Evolutionary conservation across 2,888 invertebrate species (phyloP), one percentile per base, ranked within the genome.

Genomic region (Plebejus anna): DNA sequence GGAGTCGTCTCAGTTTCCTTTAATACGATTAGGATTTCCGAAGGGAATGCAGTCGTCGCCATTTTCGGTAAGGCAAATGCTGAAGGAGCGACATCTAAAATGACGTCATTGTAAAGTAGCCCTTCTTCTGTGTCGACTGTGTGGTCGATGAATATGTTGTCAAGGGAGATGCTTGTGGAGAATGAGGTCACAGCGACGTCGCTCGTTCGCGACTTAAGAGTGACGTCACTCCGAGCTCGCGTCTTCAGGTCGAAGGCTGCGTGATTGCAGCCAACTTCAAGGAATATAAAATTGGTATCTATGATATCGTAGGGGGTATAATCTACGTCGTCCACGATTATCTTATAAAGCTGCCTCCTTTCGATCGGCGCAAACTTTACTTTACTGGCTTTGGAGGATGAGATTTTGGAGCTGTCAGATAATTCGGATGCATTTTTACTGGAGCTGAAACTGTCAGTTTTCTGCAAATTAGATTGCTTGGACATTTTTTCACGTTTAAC

Each of bases 1-100:
- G 95, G 94, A 66, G 90, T 84, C 0, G 96, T 96, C 71, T 95
- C 94, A 0, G 96, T 96, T 90, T 97, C 97, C 78, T 91, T 95
- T 1, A 97, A 88, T n/a, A 91, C 89, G 5, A 97, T 88, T 80
- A 94, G 94, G 51, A 96, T 94, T 82, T 95, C 94, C 2, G 94
- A 89, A 13, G 96, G 95, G 80, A 94, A 92, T 13, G 86, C 90
- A 32, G 85, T 77, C 0, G 89, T 87, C 36, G 82, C 80, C 75
- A 76, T 80, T 86, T 87, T 89, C 1, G 91, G 89, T 78, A 94
- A 84, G 81, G 90, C 90, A 79, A 87, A 93, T 1, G 91, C 90
- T 11, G 94, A 94, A 2, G 93, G 92, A 6, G 92, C 92, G 76
- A 82, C 77, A 6, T 90, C 89, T 75, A 92, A 79, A 66, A 84